Base-by-base conservation (phyloP, 2,113 vertebrate genomes). In the Silurus asotus region DNA sequence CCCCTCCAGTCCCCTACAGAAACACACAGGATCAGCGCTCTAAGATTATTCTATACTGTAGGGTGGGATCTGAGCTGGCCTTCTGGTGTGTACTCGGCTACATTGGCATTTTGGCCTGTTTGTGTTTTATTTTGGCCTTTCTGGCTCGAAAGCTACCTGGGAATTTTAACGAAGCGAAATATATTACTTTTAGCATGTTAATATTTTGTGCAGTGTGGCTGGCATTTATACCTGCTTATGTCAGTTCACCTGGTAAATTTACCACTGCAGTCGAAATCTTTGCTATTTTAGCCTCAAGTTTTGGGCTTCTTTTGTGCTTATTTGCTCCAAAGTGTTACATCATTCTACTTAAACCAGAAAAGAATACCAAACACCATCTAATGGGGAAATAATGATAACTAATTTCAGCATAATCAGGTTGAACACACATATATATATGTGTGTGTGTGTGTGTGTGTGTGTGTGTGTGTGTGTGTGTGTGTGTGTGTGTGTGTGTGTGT, bases 141-240 rank as follows among this genome's bases (percentile, higher is more conserved):
- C 67, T 92, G 62, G 93, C 92, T 23, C 91, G 93, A 0, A 95
- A 93, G 62, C 87, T 95, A 6, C 94, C 94, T 0, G 93, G 94
- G 87, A 95, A 94, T 58, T 95, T 95, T 48, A 95, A 95, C 15
- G 95, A 95, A 69, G 94, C 94, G 28, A 94, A 95, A 88, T 93
- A 91, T 2, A 95, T 95, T 58, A 95, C 95, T 3, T 95, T 95
- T n/a, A 95, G 95, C 90, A 95, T 94, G 94, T 53, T 95, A 88
- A 95, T 95, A 87, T 94, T 95, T 89, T 95, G 93, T 87, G 91
- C 93, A 4, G 94, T 95, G 0, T 95, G 95, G 95, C 88, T 94
- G 56, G 91, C 94, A n/a, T 95, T 95, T 17, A 95, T 95, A 23
- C 95, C 95, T 15, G 94, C 93, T 0, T 95, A 95, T 90, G 91